phyloP scores from a whole-genome alignment of 2,888 invertebrate species.

The Limenitis camilla region DNA sequence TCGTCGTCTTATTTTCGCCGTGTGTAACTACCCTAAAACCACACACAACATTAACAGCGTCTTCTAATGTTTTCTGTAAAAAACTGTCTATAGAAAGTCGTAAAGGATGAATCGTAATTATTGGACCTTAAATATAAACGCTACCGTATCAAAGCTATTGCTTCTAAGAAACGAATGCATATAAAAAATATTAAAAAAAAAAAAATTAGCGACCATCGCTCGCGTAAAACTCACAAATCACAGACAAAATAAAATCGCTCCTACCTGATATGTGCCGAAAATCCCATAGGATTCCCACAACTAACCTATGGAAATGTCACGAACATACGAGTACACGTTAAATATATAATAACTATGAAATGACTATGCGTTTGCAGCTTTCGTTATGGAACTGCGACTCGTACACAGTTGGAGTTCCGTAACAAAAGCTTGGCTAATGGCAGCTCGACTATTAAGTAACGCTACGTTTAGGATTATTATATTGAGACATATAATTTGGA shows the following conservation, averaged over 20 bases:
- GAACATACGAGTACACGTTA: conserved; percentile 61
- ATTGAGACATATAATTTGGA: neutral
- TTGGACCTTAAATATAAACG: conserved; percentile 15
- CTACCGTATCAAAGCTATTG: conserved; percentile 26
- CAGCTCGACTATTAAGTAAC: conserved; percentile 44
- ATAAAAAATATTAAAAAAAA: conserved; percentile 32
- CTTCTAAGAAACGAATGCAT: conserved; percentile 24
- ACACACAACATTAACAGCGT: too few species aligned
- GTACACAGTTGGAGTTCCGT: conserved; percentile 46
- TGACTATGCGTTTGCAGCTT: conserved; percentile 54
- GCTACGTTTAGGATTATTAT: conserved; percentile 5
- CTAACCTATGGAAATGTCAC: conserved; percentile 66
- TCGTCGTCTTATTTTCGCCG: too few species aligned
- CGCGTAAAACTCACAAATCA: conserved; percentile 52
- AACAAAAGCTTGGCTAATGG: conserved; percentile 53
- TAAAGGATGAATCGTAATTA: conserved; percentile 7
- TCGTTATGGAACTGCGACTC: conserved; percentile 34
- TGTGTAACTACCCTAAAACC: too few species aligned
- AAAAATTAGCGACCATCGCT: conserved; percentile 24
- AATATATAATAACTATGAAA: conserved; percentile 48
- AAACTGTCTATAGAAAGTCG: too few species aligned
- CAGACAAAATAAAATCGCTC: conserved; percentile 54
- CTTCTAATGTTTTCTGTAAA: too few species aligned
- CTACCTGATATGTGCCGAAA: conserved; percentile 58
- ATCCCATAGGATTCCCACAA: conserved; percentile 28